Percentiles rank a stretch among this genome's conserved stretches.
Conservation (phyloP, 2,888 invertebrate genomes). For the Gymnoscelis rufifasciata region DNA sequence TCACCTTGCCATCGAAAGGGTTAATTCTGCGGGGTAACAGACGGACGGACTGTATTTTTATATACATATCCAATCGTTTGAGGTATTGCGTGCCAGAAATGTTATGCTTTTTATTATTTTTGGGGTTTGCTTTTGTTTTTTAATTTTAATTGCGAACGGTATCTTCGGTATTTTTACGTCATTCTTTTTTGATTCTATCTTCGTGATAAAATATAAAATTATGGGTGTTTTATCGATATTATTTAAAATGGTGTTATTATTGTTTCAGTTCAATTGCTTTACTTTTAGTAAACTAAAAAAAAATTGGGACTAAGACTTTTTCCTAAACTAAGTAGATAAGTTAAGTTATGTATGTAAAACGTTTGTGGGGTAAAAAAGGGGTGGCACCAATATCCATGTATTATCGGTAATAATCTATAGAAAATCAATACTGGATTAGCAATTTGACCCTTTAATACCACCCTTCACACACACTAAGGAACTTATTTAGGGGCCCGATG, state of each 20-base stretch:
- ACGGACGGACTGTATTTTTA: conserved; percentile 54
- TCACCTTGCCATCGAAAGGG: conserved; percentile 75
- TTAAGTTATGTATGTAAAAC: no score
- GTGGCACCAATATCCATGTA: conserved; percentile 9
- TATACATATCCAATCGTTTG: conserved; percentile 37
- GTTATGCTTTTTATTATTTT: conserved; percentile 55
- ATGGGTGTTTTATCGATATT: no score
- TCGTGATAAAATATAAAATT: no score
- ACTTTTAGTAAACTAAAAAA: no score
- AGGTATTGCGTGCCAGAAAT: conserved; percentile 60
- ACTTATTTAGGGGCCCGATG: conserved; percentile 27
- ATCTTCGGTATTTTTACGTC: conserved; percentile 13
- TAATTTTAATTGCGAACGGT: conserved; percentile 38
- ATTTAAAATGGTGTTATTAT: no score
- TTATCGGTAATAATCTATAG: conserved; percentile 24
- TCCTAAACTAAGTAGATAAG: no score
- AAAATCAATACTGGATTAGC: conserved; percentile 30
- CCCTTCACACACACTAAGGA: conserved; percentile 28
- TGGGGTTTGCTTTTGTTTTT: conserved; percentile 49
- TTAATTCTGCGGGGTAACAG: conserved; percentile 71
- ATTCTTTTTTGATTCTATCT: not conserved
- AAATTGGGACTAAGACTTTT: no score
- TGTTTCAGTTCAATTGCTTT: no score
- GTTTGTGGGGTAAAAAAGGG: not conserved
- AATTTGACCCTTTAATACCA: conserved; percentile 37